Conservation (phyloP, 2,888 invertebrate species). For the Nysson spinosus region DNA sequence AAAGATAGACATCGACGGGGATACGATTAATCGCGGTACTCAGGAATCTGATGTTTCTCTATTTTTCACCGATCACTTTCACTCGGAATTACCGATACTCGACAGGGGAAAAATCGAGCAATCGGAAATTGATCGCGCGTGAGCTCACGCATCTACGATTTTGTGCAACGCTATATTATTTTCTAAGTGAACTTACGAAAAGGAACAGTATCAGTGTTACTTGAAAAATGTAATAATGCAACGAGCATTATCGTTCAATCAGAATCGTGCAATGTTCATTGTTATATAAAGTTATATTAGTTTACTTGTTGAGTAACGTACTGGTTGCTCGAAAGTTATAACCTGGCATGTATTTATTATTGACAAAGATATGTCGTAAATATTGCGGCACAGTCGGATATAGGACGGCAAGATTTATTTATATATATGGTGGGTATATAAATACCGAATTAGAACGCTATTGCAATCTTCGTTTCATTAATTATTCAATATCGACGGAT, state of each 20-base stretch:
- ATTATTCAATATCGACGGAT: too few species aligned
- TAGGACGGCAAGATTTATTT: too few species aligned
- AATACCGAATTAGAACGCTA: too few species aligned
- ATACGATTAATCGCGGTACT: conserved; percentile 57
- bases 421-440: too few species aligned
- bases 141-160: conserved; percentile 18
- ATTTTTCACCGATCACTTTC: conserved; percentile 38
- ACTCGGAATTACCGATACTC: neutral
- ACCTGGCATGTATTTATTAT: too few species aligned
- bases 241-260: conserved; percentile 13
- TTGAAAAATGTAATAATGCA: too few species aligned
- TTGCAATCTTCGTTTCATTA: too few species aligned
- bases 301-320: conserved; percentile 17
- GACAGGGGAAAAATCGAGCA: neutral
- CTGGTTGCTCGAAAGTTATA: conserved; percentile 43
- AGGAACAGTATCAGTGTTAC: too few species aligned
- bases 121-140: too few species aligned
- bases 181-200: conserved; percentile 15
- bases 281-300: neutral
- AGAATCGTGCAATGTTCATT: conserved; percentile 10
- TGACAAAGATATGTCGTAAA: too few species aligned
- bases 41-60: conserved; percentile 48
- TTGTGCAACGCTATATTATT: conserved; percentile 13
- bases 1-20: conserved; percentile 67
- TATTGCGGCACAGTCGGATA: too few species aligned